A percentile compares a stretch with the other conserved stretches of the same genome.
Conservation (phyloP, 37 sponge, comb jelly and placozoan genomes). For the Spongilla lacustris region DNA sequence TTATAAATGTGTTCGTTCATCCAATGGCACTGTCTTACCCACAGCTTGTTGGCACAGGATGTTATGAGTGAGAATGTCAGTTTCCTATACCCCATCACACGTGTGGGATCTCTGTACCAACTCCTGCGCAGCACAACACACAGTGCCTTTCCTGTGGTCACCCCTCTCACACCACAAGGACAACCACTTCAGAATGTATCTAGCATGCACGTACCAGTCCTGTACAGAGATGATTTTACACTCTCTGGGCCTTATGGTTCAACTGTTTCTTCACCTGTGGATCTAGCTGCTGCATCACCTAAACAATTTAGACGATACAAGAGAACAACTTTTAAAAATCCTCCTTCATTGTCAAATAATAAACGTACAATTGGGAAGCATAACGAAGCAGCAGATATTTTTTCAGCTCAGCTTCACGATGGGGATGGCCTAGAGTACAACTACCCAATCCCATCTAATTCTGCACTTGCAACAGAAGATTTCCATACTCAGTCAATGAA, state of each 20-base stretch:
- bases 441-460: too few species aligned
- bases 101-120: slow-evolving; percentile 47
- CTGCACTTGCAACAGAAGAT: too few species aligned
- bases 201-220: slow-evolving; percentile 19
- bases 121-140: slow-evolving; percentile 68
- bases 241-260: not conserved
- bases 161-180: slow-evolving; percentile 12
- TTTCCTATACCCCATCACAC: slow-evolving; percentile 73
- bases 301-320: not conserved
- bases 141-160: slow-evolving; percentile 79
- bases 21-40: too few species aligned
- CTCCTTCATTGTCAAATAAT: not conserved
- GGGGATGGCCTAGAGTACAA: not conserved
- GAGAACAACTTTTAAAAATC: not conserved
- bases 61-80: slow-evolving; percentile 73
- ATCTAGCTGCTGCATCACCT: not conserved
- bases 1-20: too few species aligned
- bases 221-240: not conserved
- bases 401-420: not conserved
- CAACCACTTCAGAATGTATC: not conserved
- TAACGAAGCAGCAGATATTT: not conserved
- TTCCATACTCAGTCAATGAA: not conserved
- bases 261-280: not conserved
- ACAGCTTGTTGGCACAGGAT: slow-evolving; percentile 76
- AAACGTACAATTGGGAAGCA: not conserved